Base-by-base conservation (phyloP, 2,113 vertebrate species). In the Oncorhynchus clarkii region DNA sequence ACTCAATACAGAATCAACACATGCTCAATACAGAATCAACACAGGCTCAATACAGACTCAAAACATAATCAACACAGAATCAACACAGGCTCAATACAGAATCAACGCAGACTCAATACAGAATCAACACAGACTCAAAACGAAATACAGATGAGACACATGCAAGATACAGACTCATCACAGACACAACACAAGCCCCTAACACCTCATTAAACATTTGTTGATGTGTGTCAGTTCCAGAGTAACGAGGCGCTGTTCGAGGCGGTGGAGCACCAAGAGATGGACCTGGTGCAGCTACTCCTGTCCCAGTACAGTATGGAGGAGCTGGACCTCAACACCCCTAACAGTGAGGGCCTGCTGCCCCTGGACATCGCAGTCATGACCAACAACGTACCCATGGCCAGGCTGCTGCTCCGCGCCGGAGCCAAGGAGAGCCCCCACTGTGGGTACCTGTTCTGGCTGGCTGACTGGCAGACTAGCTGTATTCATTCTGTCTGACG, bases 361-460 rank as follows among this genome's bases (percentile, higher is more conserved):
- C 96, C 96, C 0, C 90, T 97, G 62, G 96, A 97, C 77, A 93
- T 97, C 0, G 95, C 96, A 73, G 95, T 97, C 88, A 97, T 97
- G 95, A 97, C 96, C 85, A 97, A 97, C 92, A 97, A 97, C 0
- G 89, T 94, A 26, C 96, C 96, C 69, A 95, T 97, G 14, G 96
- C 96, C 74, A 95, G 92, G 87, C 92, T 95, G 34, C 87, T 97
- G 69, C 92, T 97, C 75, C 90, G 92, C 68, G 94, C 95, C 0
- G 96, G 96, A 39, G 95, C 95, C 0, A 96, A 96, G 85, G 96
- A 97, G 87, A 97, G 96, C 75, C 96, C 96, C 0, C 95, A 96
- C 90, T 97, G 96, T 97, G 88, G 96, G 96, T 93, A 79, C 3
- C 51, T 54, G 51, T 54, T 54, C 51, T 54, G 51, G 13, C 51